Evolutionary conservation across 2,113 vertebrate species (phyloP), one percentile per base, ranked within the genome.

Genomic region (Dendrocopos noguchii): DNA sequence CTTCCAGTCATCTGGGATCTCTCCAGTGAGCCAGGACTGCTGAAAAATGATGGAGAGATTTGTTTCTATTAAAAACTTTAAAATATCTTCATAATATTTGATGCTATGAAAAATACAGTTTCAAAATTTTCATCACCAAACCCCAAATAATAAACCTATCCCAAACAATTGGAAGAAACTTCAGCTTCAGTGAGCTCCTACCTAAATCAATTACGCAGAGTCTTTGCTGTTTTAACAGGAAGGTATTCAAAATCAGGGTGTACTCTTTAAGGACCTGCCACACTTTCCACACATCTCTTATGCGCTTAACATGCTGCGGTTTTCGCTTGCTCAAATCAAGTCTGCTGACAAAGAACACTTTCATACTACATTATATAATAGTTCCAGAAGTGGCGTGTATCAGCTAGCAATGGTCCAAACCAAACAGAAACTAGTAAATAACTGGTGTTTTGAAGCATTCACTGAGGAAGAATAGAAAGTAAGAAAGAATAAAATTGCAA

Each of bases 221-320:
- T 20, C 15, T n/a, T 75, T 39, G 7, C 10, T 11, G 17, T 64
- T 44, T 72, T 55, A 76, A n/a, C 8, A 31, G 8, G 22, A n/a
- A 68, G 2, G 1, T 36, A 68, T 42, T 76, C 12, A 82, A 87
- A 56, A 2, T 52, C 8, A 84, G 1, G 0, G 0, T 50, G 4
- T 14, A 71, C 6, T 39, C 39, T 81, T 75, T 59, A 71, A 71
- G 21, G 18, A 24, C 1, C 0, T 76, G 4, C 2, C 12, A 46
- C 3, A 10, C 6, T 46, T 84, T 64, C 27, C 34, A 59, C 27
- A n/a, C 9, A 11, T 25, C 7, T 78, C 27, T 91, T 27, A 59
- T 2, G 0, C 11, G 9, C 19, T 55, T 34, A 44, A 39, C 1
- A 25, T 7, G 11, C 8, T 39, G 5, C 0, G 2, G 14, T 77